Percentiles rank a stretch among this genome's conserved stretches.
phyloP scores from a whole-genome alignment of 35 echinoderm and acorn worm species.

The Apostichopus japonicus region DNA sequence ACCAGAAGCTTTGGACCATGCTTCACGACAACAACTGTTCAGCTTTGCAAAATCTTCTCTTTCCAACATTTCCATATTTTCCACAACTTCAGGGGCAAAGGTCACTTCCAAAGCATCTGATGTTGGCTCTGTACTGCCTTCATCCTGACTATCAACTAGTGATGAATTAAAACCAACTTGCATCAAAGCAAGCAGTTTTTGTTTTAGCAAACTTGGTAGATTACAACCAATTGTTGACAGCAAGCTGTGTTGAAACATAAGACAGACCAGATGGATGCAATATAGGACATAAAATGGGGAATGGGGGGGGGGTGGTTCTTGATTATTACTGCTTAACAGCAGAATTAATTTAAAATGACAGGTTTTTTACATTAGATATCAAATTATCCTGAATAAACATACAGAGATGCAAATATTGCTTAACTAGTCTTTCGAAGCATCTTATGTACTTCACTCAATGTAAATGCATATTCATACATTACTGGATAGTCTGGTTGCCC shows the following conservation, averaged over 20 bases:
- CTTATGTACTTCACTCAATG: no score
- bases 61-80: neutral
- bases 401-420: no score
- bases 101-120: neutral
- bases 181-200: neutral
- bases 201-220: neutral
- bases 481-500: no score
- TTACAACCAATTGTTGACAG: neutral
- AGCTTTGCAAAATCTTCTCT: neutral
- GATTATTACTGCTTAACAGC: no score
- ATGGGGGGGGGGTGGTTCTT: no score
- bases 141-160: neutral
- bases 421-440: no score
- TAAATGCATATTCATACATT: no score
- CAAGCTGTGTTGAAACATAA: neutral
- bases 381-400: no score
- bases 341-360: no score
- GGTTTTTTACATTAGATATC: no score
- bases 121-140: neutral
- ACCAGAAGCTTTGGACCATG: neutral
- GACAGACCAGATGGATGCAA: neutral
- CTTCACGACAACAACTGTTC: neutral
- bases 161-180: neutral
- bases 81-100: neutral
- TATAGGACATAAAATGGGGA: no score